These are phyloP conservation scores for Drosophila pallidifrons DNA, from an alignment of 1,140 invertebrate species.

Conservation along the genomic window DNA sequence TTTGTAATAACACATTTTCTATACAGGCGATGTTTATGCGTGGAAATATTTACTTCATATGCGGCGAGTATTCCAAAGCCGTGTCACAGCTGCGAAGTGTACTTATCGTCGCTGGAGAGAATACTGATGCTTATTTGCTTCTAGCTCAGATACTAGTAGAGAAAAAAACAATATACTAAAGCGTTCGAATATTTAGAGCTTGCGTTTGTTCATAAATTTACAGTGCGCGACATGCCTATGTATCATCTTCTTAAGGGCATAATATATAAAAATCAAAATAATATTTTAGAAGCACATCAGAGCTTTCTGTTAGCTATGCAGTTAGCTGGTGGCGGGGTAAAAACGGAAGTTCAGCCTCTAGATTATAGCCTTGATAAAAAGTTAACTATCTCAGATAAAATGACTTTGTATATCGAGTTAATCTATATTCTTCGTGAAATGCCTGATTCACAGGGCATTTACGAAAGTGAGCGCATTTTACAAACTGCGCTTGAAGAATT, in stretches of 20 bases:
- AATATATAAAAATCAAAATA: constrained; percentile 91
- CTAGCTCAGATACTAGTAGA: constrained; percentile 94
- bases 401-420: constrained; percentile 95
- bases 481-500: constrained; percentile 92
- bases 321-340: constrained; percentile 80
- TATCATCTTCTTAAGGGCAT: constrained; percentile 95
- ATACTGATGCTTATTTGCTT: constrained; percentile 93
- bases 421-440: constrained; percentile 91
- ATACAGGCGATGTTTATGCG: constrained; percentile 90
- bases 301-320: constrained; percentile 90
- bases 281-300: constrained; percentile 90
- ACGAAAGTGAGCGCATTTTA: constrained; percentile 93
- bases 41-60: constrained; percentile 92
- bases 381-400: constrained; percentile 90
- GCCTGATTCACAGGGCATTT: constrained; percentile 87
- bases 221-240: constrained; percentile 94
- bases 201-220: constrained; percentile 96
- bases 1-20: constrained; percentile 38
- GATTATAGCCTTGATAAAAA: constrained; percentile 1
- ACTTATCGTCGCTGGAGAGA: constrained; percentile 90
- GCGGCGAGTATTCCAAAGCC: constrained; percentile 90
- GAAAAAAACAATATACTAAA: constrained; percentile 90
- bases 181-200: constrained; percentile 94
- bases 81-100: constrained; percentile 89
- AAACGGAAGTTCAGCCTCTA: constrained; percentile 10